Evolutionary conservation across 2,888 invertebrate species (phyloP).

Genomic region (Rhamphomyia laevipes): DNA sequence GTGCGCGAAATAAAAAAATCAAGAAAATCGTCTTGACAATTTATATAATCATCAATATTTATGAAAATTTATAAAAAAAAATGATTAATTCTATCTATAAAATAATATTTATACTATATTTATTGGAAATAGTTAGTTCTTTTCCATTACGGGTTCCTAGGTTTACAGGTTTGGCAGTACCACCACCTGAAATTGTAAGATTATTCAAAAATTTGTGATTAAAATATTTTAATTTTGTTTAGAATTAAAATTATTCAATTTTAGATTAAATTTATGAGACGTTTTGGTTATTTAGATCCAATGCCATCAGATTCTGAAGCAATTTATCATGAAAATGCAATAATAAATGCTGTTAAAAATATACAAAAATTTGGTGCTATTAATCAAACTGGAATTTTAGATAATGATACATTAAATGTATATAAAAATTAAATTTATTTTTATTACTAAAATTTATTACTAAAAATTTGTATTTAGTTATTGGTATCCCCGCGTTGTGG

Average conservation of each 20-base stretch:
- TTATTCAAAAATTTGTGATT: no score
- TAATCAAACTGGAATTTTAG: slow-evolving; percentile 53
- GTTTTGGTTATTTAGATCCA: slow-evolving; percentile 54
- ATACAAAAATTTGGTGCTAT: slow-evolving; percentile 63
- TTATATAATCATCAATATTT: no score
- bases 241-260: background rate
- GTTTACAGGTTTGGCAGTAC: no score
- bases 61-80: no score
- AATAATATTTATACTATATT: no score
- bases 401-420: slow-evolving; percentile 50
- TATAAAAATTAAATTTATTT: background rate
- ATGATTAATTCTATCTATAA: no score
- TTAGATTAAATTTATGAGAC: slow-evolving; percentile 54
- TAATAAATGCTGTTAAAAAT: slow-evolving; percentile 49
- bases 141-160: no score
- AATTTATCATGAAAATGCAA: slow-evolving; percentile 49
- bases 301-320: slow-evolving; percentile 43
- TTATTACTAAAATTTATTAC: slow-evolving; percentile 8
- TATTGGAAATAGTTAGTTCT: no score
- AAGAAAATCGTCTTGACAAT: no score
- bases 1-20: no score
- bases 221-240: no score
- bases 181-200: no score
- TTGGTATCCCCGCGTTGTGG: slow-evolving; percentile 58
- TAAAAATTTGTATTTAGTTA: slow-evolving; percentile 40